phyloP scores from a whole-genome alignment of 2,888 invertebrate species.

The Rugalucina vietnamica region DNA sequence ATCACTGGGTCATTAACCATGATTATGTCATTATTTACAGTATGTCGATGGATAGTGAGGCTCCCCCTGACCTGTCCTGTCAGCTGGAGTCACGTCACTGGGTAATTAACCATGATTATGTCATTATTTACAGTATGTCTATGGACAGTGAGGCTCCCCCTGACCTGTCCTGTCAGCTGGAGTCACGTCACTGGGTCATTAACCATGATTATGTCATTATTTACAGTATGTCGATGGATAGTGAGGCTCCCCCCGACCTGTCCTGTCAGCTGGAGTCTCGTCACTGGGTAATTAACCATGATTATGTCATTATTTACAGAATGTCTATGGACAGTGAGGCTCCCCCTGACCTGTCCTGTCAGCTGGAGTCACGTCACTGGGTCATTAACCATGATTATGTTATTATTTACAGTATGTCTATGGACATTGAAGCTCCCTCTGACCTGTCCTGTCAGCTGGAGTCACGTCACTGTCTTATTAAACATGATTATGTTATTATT shows the following conservation, averaged over 20 bases:
- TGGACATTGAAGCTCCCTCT: constrained; percentile 71
- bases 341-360: constrained; percentile 70
- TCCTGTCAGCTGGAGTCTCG: constrained; percentile 78
- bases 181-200: constrained; percentile 79
- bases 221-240: constrained; percentile 78
- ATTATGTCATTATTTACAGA: constrained; percentile 74
- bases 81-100: constrained; percentile 79
- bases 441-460: constrained; percentile 75
- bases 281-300: constrained; percentile 80
- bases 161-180: constrained; percentile 74
- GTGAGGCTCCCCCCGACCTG: constrained; percentile 64
- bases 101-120: constrained; percentile 78
- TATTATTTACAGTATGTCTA: constrained; percentile 77
- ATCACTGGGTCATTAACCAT: constrained; percentile 80
- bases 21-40: constrained; percentile 76
- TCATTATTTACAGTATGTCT: constrained; percentile 74
- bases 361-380: constrained; percentile 79
- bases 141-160: constrained; percentile 74
- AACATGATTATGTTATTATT: no score
- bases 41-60: constrained; percentile 76
- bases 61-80: constrained; percentile 71
- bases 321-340: constrained; percentile 76
- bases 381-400: no score
- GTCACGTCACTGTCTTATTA: constrained; percentile 79
- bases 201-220: constrained; percentile 77